phyloP scores from a whole-genome alignment of 1,140 invertebrate genomes.

The Thereuonema tuberculata region DNA sequence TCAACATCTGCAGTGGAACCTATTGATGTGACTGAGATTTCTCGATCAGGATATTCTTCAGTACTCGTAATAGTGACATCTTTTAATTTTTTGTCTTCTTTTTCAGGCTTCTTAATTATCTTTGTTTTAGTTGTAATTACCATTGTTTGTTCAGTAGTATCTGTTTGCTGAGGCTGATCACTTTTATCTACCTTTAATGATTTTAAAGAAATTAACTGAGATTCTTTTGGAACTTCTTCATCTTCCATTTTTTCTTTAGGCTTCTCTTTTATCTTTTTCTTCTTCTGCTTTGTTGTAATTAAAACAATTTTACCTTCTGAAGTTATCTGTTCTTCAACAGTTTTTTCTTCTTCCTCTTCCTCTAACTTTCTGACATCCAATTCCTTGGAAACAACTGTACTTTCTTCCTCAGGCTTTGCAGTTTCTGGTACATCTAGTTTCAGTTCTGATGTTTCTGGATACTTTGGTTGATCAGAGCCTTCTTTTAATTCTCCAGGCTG shows the following conservation, averaged over 20 bases:
- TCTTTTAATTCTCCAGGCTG: background rate
- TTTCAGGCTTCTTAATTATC: slow-evolving; percentile 20
- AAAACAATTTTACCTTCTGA: too few relatives aligned
- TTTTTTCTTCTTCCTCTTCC: too few relatives aligned
- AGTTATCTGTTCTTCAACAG: too few relatives aligned
- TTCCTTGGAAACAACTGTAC: too few relatives aligned
- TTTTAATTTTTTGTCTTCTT: slow-evolving; percentile 10
- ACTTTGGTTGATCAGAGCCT: too few relatives aligned
- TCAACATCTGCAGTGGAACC: slow-evolving; percentile 19
- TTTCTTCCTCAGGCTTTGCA: slow-evolving; percentile 13
- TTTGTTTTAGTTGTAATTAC: slow-evolving; percentile 17
- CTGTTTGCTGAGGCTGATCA: background rate
- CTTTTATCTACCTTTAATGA: background rate
- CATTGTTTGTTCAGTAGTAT: background rate
- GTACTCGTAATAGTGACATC: slow-evolving; percentile 3
- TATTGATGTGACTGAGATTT: slow-evolving; percentile 10
- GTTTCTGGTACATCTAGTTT: slow-evolving; percentile 13
- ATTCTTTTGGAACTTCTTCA: background rate
- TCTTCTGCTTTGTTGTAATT: background rate
- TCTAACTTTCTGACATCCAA: too few relatives aligned
- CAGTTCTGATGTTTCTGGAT: too few relatives aligned
- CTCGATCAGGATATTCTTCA: slow-evolving; percentile 5
- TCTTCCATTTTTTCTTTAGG: background rate
- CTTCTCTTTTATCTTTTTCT: background rate
- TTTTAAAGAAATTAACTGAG: background rate